Evolutionary conservation across 2,888 invertebrate genomes (phyloP).

Genomic region (Ecliptopera silaceata): DNA sequence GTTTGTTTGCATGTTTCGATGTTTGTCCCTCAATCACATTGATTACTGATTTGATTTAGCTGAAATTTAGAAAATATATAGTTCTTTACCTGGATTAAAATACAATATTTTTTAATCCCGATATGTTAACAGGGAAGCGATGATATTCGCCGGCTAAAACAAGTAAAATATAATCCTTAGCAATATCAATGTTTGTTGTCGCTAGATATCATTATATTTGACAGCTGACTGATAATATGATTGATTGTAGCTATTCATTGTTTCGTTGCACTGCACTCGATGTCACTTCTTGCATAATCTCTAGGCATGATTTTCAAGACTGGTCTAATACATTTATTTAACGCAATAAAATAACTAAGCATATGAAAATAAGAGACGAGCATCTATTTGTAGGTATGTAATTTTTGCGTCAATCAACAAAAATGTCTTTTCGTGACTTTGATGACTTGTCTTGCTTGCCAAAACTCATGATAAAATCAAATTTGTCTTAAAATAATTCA

Average conservation of each 20-base stretch:
- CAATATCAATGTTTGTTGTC: background rate
- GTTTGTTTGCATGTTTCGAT: no score
- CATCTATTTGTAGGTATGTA: background rate
- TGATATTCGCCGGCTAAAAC: no score
- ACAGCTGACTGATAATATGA: background rate
- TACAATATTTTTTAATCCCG: no score
- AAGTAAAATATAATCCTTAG: background rate
- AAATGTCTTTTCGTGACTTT: background rate
- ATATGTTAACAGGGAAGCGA: no score
- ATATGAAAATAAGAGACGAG: no score
- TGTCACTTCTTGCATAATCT: background rate
- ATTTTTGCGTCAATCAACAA: background rate
- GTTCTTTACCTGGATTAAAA: no score
- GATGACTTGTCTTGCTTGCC: conserved; percentile 5
- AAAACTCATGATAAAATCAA: conserved; percentile 3
- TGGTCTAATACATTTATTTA: no score
- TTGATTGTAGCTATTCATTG: background rate
- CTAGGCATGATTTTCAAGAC: no score
- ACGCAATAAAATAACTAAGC: no score
- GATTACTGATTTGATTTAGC: no score
- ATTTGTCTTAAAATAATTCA: conserved; percentile 1
- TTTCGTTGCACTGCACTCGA: background rate
- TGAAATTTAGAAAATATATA: no score
- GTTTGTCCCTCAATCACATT: no score
- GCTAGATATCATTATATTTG: background rate